Evolutionary conservation across 2,797 vertebrate genomes (phyloP), one percentile per base, ranked within the genome.

Genomic region (Siniperca scherzeri): DNA sequence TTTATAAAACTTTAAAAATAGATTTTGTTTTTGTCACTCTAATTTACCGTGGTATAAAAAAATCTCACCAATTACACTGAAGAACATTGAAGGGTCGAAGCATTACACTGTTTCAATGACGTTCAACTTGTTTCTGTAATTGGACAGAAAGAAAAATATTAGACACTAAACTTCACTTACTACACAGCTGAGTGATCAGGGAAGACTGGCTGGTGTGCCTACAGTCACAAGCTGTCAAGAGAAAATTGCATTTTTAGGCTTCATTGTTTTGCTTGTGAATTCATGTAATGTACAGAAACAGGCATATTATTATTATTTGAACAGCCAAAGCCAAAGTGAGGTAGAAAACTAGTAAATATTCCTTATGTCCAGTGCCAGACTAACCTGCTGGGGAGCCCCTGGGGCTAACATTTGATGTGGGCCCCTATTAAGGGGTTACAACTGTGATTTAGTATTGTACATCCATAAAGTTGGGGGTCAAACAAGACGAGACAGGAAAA

Each of bases 81-180:
- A 73, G 81, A 77, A 78, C 85, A 76, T 64, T 19, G 36, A 69
- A 27, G 62, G 76, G 72, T 27, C 19, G 64, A 74, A 56, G 81
- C 36, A 14, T 94, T 95, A 96, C 91, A 95, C 95, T 7, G 81
- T 86, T 80, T 93, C 91, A 53, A 90, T 92, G 74, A 87, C 68
- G 70, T 92, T 95, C 89, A 96, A 90, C 90, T 79, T 92, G 92
- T 95, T 94, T 89, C 95, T 96, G 92, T 16, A 87, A 88, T 70
- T 2, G 22, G 59, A 84, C 19, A 88, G 46, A 81, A 36, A 77
- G 8, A 72, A 71, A 21, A 46, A 64, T 0, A 36, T 88, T 59
- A 85, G 30, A 78, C 3, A n/a, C 1, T 16, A 3, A 48, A 21
- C 22, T 46, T 25, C 6, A 42, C 0, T 50, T 57, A 57, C 52